Evolutionary conservation across 2,113 vertebrate species (phyloP).

Genomic region (Notothenia coriiceps): DNA sequence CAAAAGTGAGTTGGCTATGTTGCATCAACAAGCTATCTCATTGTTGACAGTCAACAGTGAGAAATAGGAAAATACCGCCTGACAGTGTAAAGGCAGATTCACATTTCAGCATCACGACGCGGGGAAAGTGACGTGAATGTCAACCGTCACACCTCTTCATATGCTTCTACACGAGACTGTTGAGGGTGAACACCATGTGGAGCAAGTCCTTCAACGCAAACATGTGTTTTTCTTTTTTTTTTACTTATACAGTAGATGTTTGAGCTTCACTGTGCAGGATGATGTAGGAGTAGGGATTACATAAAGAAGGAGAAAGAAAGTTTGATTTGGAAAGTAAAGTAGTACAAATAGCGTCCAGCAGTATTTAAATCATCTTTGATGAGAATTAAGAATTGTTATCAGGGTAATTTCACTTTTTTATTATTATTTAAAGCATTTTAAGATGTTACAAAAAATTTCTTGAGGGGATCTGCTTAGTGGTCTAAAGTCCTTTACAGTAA

Average conservation of each 20-base stretch:
- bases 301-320: background rate
- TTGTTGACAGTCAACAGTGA: conserved; percentile 69
- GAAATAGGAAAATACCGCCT: conserved; percentile 15
- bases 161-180: background rate
- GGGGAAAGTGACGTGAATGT: conserved; percentile 15
- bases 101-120: background rate
- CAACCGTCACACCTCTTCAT: background rate
- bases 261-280: background rate
- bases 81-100: conserved; percentile 22
- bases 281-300: background rate
- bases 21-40: conserved; percentile 65
- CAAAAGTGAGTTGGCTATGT: conserved; percentile 52
- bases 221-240: conserved; percentile 3
- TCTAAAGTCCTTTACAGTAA: too few relatives aligned
- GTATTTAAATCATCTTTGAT: background rate
- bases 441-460: too few relatives aligned
- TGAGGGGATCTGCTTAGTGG: too few relatives aligned
- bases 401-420: too few relatives aligned
- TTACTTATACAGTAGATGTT: conserved; percentile 5
- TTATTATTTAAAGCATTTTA: too few relatives aligned
- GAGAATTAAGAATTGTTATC: too few relatives aligned
- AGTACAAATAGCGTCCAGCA: background rate
- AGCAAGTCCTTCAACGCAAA: background rate
- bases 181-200: conserved; percentile 12
- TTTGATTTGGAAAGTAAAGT: conserved; percentile 1